phyloP scores from a whole-genome alignment of 64 coral and sea anemone genomes.

The Stichodactyla helianthus region DNA sequence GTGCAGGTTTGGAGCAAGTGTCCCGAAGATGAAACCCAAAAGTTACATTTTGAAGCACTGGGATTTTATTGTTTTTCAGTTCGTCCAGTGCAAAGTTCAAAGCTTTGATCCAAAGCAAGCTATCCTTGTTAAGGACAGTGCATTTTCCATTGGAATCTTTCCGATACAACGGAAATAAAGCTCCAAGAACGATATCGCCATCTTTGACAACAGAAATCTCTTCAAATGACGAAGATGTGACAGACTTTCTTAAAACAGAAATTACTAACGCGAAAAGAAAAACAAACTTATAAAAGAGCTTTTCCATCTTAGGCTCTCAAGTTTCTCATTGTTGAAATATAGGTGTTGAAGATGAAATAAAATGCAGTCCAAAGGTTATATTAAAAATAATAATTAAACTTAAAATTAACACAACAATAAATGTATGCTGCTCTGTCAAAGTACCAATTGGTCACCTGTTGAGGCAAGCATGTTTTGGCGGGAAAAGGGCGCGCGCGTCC shows the following conservation, averaged over 20 bases:
- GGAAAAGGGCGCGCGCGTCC: neutral
- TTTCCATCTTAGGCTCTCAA: neutral
- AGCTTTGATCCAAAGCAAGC: slow-evolving; percentile 52
- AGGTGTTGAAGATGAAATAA: neutral
- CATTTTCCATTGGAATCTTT: slow-evolving; percentile 24
- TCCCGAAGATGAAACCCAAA: slow-evolving; percentile 51
- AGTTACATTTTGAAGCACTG: slow-evolving; percentile 23
- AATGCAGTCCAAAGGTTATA: neutral
- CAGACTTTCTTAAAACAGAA: slow-evolving; percentile 28
- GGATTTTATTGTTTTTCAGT: slow-evolving; percentile 24
- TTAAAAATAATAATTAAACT: neutral
- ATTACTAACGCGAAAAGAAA: neutral
- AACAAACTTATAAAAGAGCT: neutral
- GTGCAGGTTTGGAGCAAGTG: slow-evolving; percentile 38
- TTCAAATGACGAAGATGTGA: neutral
- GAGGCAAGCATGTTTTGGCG: neutral
- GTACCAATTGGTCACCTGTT: neutral
- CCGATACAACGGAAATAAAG: slow-evolving; percentile 45
- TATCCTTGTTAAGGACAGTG: slow-evolving; percentile 16
- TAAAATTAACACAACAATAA: neutral
- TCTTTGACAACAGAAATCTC: slow-evolving; percentile 14
- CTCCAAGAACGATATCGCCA: slow-evolving; percentile 51
- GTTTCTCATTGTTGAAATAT: neutral
- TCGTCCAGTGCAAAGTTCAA: slow-evolving; percentile 64
- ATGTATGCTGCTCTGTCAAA: neutral